phyloP scores from a whole-genome alignment of 2,113 vertebrate species.

The Hippoglossus stenolepis region DNA sequence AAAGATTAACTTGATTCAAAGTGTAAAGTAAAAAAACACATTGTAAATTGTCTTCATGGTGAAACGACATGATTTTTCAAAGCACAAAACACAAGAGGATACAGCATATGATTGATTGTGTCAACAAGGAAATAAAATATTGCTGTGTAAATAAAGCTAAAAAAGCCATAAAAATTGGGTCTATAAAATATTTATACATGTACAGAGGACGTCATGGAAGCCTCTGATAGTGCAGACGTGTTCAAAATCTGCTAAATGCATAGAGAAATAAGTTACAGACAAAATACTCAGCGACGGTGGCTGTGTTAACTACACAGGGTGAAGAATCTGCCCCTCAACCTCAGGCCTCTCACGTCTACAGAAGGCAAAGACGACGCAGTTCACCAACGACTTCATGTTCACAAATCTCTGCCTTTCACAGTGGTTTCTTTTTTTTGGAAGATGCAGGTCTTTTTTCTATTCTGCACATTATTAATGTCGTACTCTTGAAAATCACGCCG shows the following conservation, averaged over 20 bases:
- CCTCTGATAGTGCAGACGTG: constrained; percentile 58
- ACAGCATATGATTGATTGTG: constrained; percentile 34
- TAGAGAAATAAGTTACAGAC: constrained; percentile 66
- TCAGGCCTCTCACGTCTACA: constrained; percentile 19
- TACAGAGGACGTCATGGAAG: constrained; percentile 44
- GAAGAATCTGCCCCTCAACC: constrained; percentile 42
- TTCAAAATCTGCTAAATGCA: constrained; percentile 62
- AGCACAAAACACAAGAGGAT: constrained; percentile 22
- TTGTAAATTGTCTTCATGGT: constrained; percentile 3
- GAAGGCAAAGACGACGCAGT: constrained; percentile 30
- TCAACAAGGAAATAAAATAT: constrained; percentile 39
- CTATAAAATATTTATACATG: constrained; percentile 60
- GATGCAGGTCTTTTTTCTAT: constrained; percentile 19
- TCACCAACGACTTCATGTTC: constrained; percentile 49
- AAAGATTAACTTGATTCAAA: constrained; percentile 27
- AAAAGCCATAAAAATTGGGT: constrained; percentile 56
- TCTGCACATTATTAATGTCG: constrained; percentile 17
- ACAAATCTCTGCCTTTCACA: constrained; percentile 63
- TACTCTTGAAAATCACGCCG: constrained; percentile 26
- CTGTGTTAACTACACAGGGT: constrained; percentile 28
- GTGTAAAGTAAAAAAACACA: constrained; percentile 19
- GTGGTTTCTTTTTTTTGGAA: constrained; percentile 59
- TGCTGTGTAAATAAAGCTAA: constrained; percentile 47
- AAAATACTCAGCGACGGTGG: constrained; percentile 41
- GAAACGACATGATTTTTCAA: constrained; percentile 26